Evolutionary conservation across 1,140 invertebrate species (phyloP).

Genomic region (Scaptomyza hsui): DNA sequence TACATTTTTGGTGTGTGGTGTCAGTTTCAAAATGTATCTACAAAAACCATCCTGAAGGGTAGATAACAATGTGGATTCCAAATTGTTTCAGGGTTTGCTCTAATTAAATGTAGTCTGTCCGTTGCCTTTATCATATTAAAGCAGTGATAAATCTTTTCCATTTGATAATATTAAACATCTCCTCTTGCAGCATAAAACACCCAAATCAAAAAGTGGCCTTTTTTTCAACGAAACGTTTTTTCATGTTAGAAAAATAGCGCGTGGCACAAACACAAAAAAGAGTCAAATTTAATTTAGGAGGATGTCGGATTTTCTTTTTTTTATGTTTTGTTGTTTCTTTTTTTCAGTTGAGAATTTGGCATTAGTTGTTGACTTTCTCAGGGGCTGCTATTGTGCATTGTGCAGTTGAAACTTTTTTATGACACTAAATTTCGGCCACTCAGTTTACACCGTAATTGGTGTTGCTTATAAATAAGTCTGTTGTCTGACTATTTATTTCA

Average conservation of each 20-base stretch:
- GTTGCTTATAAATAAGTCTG: not conserved
- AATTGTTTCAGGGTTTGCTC: not conserved
- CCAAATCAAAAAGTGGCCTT: constrained; percentile 55
- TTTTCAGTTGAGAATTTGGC: not conserved
- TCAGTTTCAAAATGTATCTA: not conserved
- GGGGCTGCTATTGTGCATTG: constrained; percentile 36
- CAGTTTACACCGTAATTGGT: constrained; percentile 14
- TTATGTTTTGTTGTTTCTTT: not conserved
- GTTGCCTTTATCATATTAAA: not conserved
- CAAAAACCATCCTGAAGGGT: not conserved
- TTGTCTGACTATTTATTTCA: constrained; percentile 12
- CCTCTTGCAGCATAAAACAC: constrained; percentile 20
- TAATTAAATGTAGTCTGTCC: not conserved
- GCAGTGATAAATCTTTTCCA: constrained; percentile 50
- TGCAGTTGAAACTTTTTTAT: constrained; percentile 28
- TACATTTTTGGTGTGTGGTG: not conserved
- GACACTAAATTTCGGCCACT: constrained; percentile 22
- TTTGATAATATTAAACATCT: constrained; percentile 50
- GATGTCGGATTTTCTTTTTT: not conserved
- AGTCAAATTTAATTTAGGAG: constrained; percentile 48
- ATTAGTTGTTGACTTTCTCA: constrained; percentile 45
- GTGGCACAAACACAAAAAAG: constrained; percentile 16
- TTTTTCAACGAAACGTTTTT: constrained; percentile 11
- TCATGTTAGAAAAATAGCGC: constrained; percentile 15
- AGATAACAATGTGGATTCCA: not conserved